Base-by-base conservation (phyloP, 2,797 vertebrate species). In the Gadopsis bispinosus region DNA sequence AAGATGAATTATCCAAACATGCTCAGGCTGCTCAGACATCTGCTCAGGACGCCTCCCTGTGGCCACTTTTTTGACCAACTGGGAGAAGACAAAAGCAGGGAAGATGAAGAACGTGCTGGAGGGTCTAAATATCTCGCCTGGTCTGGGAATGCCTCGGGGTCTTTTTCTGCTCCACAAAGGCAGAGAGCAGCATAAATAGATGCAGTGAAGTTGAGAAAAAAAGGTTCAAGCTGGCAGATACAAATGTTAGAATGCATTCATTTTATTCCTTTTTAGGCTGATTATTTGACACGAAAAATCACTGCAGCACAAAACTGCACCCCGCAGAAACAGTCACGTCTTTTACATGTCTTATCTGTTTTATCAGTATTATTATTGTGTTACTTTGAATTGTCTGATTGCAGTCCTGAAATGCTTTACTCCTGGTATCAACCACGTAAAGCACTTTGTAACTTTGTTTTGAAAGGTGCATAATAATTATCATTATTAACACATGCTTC, bases 81-180 rank as follows among this genome's bases (percentile, higher is more conserved):
- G 79, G 41, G 69, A 79, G 45, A 76, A 43, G 33, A 70, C 63
- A 43, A 77, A 68, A 58, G 35, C 14, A 26, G 67, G 29, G n/a
- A 55, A 41, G 69, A 75, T 77, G 10, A 71, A 80, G 75, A 81
- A 85, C 56, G 76, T 53, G 86, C 86, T 56, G 72, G 31, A 80
- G 85, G 86, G 75, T 78, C 75, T 69, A 43, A 63, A 74, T 65
- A 41, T 48, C 61, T 81, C 84, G 86, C 84, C 86, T 88, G 89
- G 43, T 73, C 31, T 35, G 69, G 79, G 79, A 73, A 75, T n/a
- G 37, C 70, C 73, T 77, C 54, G 20, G 83, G 87, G 82, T 51
- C 5, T n/a, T 37, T 33, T 31, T 54, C 41, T 56, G 69, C 62
- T 55, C 17, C 50, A 51, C 33, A 26, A 1, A 61, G 48, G 20